A percentile compares a stretch with the other conserved stretches of the same genome.
These are phyloP conservation scores for Mystacornis crossleyi DNA, from an alignment of 2,113 vertebrate genomes.

Conservation along the genomic window DNA sequence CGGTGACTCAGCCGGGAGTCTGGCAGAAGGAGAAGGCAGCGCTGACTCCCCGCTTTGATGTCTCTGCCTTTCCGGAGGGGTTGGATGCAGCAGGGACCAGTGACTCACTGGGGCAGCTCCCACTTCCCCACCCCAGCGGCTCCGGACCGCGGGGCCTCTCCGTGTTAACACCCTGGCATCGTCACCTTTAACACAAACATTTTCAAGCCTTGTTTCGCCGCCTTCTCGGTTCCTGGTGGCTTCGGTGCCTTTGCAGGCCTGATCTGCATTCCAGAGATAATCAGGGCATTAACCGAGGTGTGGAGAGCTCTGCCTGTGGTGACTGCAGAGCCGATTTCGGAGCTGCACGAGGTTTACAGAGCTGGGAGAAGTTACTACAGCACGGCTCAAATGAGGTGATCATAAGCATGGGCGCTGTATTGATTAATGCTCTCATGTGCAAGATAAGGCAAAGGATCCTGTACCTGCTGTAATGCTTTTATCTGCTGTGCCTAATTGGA, in stretches of 20 bases:
- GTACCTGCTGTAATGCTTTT: neutral
- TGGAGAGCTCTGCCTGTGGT: neutral
- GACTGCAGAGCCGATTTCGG: neutral
- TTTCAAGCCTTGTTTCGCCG: neutral
- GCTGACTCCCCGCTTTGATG: neutral
- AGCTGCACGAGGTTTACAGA: neutral
- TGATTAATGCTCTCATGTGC: neutral
- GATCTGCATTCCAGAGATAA: neutral
- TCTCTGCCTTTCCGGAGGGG: neutral
- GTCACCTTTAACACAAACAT: rapidly evolving
- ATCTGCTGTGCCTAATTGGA: neutral
- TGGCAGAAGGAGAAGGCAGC: rapidly evolving
- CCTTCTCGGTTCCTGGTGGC: neutral
- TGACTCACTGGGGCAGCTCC: neutral
- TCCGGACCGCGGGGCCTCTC: rapidly evolving
- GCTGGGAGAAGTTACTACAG: neutral
- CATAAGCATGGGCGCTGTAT: neutral
- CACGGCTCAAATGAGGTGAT: neutral
- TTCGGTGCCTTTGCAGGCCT: neutral
- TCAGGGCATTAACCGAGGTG: neutral
- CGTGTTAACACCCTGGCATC: rapidly evolving
- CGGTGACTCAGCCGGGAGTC: neutral
- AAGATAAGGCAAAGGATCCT: neutral
- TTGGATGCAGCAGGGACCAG: neutral
- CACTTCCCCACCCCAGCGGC: neutral